Conservation (phyloP, 2,888 invertebrate species). For the Patella pellucida region DNA sequence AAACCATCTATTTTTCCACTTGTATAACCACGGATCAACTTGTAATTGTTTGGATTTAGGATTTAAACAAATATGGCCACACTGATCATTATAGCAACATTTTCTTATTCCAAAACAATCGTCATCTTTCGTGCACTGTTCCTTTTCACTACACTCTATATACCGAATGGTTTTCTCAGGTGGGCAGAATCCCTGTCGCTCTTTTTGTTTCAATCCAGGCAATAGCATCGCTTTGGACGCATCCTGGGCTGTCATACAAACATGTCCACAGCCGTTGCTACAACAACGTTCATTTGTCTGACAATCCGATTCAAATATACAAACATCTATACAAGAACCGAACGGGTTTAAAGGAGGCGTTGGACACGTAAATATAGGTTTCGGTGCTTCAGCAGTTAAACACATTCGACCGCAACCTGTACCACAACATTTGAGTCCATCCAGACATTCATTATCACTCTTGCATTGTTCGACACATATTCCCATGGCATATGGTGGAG, state of each 20-base stretch:
- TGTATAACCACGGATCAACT: neutral
- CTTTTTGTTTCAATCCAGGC: neutral
- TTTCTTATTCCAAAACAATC: slow-evolving; percentile 9
- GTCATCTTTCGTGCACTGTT: neutral
- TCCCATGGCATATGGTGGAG: neutral
- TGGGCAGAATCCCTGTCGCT: neutral
- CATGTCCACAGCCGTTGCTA: slow-evolving; percentile 1
- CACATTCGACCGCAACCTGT: slow-evolving; percentile 3
- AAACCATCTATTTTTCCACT: slow-evolving; percentile 9
- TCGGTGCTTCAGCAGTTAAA: neutral
- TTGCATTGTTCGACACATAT: neutral
- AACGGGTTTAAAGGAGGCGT: neutral
- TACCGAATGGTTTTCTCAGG: neutral
- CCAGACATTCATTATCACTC: neutral
- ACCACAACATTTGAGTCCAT: neutral
- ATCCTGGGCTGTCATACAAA: neutral
- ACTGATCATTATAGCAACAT: slow-evolving; percentile 1
- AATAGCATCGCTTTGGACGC: neutral
- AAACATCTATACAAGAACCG: neutral
- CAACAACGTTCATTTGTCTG: neutral
- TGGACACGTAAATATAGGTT: neutral
- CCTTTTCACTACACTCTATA: slow-evolving; percentile 5
- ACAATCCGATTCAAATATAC: neutral
- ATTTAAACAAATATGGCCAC: neutral
- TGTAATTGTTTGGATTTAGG: neutral